Conservation (phyloP, 2,797 vertebrate genomes). For the Artibeus lituratus region DNA sequence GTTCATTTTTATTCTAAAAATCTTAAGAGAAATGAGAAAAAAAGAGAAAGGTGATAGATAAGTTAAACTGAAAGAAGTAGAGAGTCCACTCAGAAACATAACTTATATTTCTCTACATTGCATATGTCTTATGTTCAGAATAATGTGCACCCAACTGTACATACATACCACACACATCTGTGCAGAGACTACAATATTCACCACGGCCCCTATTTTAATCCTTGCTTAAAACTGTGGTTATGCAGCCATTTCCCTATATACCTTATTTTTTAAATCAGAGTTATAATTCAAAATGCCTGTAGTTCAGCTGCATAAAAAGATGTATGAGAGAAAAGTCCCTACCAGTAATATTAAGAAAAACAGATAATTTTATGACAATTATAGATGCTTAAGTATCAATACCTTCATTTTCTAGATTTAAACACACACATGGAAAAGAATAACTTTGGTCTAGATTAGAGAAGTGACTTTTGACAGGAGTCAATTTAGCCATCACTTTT, state of each 20-base stretch:
- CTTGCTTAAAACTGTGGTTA: not conserved
- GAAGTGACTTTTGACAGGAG: conserved; percentile 62
- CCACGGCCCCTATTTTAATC: not conserved
- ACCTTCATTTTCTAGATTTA: conserved; percentile 65
- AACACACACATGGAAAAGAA: not conserved
- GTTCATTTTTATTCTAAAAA: conserved; percentile 11
- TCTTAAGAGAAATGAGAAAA: not conserved
- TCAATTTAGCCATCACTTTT: conserved; percentile 54
- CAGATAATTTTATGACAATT: conserved; percentile 66
- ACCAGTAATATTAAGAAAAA: conserved; percentile 48
- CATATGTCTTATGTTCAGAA: not conserved
- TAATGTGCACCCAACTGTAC: not conserved
- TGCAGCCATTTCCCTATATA: conserved; percentile 12
- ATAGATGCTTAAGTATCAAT: conserved; percentile 54
- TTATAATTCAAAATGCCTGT: conserved; percentile 39
- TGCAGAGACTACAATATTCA: not conserved
- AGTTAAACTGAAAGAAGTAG: not conserved
- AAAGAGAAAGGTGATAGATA: not conserved
- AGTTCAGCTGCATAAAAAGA: conserved; percentile 37
- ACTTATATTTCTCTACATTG: not conserved
- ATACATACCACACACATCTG: conserved; percentile 52
- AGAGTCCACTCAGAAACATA: not conserved
- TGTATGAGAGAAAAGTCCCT: not conserved
- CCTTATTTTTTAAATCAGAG: not conserved
- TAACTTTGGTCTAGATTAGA: conserved; percentile 61